Evolutionary conservation across 2,113 vertebrate genomes (phyloP).

Genomic region (Hypanus sabinus): DNA sequence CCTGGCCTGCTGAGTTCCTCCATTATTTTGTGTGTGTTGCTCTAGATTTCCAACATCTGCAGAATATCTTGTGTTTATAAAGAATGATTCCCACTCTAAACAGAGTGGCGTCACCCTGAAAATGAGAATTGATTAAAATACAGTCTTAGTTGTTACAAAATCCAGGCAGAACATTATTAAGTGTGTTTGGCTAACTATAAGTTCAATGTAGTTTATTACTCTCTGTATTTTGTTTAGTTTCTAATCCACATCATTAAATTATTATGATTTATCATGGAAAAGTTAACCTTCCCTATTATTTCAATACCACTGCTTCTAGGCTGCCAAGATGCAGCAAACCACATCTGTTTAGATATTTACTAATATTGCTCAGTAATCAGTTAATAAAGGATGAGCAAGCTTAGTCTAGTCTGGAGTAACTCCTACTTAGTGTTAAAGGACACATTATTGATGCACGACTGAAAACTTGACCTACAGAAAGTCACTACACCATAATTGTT

Average conservation of each 20-base stretch:
- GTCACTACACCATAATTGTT: background rate
- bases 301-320: too few species aligned
- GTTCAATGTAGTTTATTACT: background rate
- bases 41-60: too few species aligned
- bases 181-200: background rate
- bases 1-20: too few species aligned
- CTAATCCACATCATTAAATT: background rate
- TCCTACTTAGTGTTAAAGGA: background rate
- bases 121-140: slow-evolving; percentile 12
- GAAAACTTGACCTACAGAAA: background rate
- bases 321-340: background rate
- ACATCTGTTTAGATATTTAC: background rate
- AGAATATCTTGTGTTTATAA: too few species aligned
- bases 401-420: too few species aligned
- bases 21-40: too few species aligned
- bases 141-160: background rate
- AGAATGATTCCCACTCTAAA: background rate
- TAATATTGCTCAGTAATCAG: background rate
- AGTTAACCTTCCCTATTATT: background rate
- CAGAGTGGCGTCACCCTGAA: background rate
- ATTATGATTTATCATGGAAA: background rate
- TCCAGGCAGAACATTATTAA: background rate
- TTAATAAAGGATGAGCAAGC: background rate
- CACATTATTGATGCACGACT: background rate
- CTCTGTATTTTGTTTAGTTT: background rate